Percentiles rank a stretch among this genome's conserved stretches.
These are phyloP conservation scores for Rhynchonema sp. DNA, from an alignment of 2,888 invertebrate genomes.

Conservation along the genomic window DNA sequence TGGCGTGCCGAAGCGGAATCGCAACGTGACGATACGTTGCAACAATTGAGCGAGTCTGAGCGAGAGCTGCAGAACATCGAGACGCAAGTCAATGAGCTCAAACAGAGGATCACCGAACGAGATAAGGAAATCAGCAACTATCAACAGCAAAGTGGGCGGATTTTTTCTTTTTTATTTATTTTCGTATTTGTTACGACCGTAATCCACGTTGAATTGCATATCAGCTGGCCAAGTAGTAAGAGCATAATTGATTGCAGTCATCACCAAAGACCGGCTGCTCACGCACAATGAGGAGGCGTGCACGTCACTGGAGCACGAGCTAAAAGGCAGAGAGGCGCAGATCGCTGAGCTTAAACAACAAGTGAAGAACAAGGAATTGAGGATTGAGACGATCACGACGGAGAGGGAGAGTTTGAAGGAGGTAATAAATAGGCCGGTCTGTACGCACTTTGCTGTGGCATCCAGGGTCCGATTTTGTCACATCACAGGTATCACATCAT, in stretches of 20 bases:
- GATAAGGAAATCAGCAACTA: background rate
- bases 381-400: background rate
- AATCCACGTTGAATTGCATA: background rate
- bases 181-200: background rate
- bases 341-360: conserved; percentile 9
- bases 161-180: background rate
- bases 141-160: background rate
- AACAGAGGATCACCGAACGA: background rate
- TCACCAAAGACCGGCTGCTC: background rate
- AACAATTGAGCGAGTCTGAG: background rate
- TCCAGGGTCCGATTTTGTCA: too few relatives aligned
- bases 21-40: too few relatives aligned
- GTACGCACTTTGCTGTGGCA: too few relatives aligned
- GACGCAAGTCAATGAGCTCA: background rate
- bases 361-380: background rate
- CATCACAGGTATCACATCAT: too few relatives aligned
- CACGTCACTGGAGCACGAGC: background rate
- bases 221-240: background rate
- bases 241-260: background rate
- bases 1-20: too few relatives aligned
- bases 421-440: too few relatives aligned
- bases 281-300: background rate
- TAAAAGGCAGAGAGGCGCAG: conserved; percentile 11
- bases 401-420: conserved; percentile 2
- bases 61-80: background rate